Evolutionary conservation across 2,113 vertebrate species (phyloP), one percentile per base, ranked within the genome.

Genomic region (Dasyprocta punctata): DNA sequence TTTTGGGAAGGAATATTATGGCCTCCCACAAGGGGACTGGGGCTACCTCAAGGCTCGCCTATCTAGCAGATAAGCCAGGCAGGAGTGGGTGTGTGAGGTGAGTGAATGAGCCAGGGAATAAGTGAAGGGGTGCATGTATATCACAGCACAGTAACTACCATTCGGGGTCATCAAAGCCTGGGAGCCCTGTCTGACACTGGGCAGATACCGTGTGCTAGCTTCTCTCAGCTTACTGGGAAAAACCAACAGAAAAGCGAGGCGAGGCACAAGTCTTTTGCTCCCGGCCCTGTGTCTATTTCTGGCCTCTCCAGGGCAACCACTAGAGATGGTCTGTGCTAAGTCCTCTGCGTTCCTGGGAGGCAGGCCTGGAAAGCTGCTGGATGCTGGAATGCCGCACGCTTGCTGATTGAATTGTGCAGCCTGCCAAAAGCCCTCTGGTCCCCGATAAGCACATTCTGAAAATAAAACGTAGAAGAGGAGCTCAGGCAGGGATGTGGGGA

Each of bases 21-120:
- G 58, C 20, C 28, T 33, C 26, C 41, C 60, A 49, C 8, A 22
- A 14, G 33, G 16, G 11, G 1, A 67, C 7, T 12, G 52, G 58
- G 47, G 19, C 54, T 2, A 24, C 41, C 47, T 41, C 14, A 4
- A 33, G n/a, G 61, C 61, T 69, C 67, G 47, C 22, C 30, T 24
- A 11, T 0, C 0, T 9, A 0, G n/a, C 9, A 4, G 60, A 49
- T 33, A 73, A 12, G 38, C 36, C 16, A 1, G 3, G 0, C 1
- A 14, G 61, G n/a, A 16, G 6, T 36, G 5, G 17, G 8, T 16
- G 47, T 63, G 38, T 19, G 17, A 58, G 54, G 2, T n/a, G 54
- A 16, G 54, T 54, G 54, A 17, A 17, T 54, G 54, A 54, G 52
- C 52, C 9, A 13, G 52, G 52, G 52, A 54, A 2, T 12, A 16